Percentiles rank a stretch among this genome's conserved stretches.
Evolutionary conservation across 1,140 invertebrate species (phyloP).

Genomic region (Stenopsyche tienmushanensis): DNA sequence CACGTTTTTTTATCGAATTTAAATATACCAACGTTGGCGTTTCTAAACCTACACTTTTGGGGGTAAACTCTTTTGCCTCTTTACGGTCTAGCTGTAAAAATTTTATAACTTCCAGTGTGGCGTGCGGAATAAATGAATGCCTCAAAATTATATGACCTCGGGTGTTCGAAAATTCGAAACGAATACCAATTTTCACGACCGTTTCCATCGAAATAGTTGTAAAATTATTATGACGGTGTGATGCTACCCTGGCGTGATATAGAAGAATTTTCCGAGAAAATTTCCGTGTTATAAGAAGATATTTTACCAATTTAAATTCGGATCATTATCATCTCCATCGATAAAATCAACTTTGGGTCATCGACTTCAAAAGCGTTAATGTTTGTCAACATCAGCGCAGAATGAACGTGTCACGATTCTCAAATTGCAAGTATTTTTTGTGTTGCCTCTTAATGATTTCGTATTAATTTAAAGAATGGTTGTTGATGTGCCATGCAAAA

Average conservation of each 20-base stretch:
- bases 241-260: neutral
- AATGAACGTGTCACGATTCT: too few relatives aligned
- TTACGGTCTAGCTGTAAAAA: slow-evolving; percentile 27
- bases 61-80: slow-evolving; percentile 16
- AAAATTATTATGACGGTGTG: neutral
- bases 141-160: neutral
- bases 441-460: too few relatives aligned
- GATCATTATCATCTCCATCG: too few relatives aligned
- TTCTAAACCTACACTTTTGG: neutral
- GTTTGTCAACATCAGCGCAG: neutral
- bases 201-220: neutral
- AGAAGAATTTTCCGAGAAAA: neutral
- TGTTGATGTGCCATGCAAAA: too few relatives aligned
- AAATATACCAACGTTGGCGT: neutral
- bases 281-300: neutral
- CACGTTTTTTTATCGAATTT: neutral
- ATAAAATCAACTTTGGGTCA: too few relatives aligned
- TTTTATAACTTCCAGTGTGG: slow-evolving; percentile 16
- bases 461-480: too few relatives aligned
- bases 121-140: slow-evolving; percentile 1
- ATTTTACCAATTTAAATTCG: neutral
- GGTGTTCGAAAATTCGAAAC: neutral
- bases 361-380: neutral
- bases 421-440: too few relatives aligned
- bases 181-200: neutral